Conservation (phyloP, 1,140 invertebrate species). For the Wiebesia pumilae region DNA sequence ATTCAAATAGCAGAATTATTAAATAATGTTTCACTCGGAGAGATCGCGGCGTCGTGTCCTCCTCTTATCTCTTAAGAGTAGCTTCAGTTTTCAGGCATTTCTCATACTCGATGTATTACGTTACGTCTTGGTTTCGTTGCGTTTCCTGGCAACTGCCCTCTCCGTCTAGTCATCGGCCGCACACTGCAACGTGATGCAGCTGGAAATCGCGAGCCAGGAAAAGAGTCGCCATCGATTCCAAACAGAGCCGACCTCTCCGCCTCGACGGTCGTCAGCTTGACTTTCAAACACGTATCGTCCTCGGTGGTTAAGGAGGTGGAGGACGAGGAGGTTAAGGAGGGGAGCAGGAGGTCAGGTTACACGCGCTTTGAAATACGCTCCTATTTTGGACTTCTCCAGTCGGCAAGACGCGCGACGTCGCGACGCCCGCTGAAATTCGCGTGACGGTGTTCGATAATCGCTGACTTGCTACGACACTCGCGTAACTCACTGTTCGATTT, state of each 20-base stretch:
- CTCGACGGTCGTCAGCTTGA: too few relatives aligned
- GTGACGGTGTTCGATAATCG: too few relatives aligned
- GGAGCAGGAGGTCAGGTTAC: neutral
- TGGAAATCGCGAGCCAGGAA: neutral
- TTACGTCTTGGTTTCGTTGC: too few relatives aligned
- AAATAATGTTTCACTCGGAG: too few relatives aligned
- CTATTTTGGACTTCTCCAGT: constrained; percentile 11
- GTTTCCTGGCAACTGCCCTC: neutral
- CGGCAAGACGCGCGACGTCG: neutral
- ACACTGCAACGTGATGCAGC: neutral
- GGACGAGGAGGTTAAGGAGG: neutral
- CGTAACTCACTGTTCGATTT: too few relatives aligned
- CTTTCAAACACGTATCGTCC: neutral
- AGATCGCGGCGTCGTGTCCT: neutral
- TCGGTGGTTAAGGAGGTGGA: neutral
- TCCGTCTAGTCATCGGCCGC: neutral
- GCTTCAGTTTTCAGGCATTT: too few relatives aligned
- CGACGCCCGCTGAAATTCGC: constrained; percentile 35
- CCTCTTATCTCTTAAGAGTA: too few relatives aligned
- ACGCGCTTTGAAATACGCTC: neutral
- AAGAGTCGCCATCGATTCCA: neutral
- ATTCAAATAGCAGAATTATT: too few relatives aligned
- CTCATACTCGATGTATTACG: too few relatives aligned
- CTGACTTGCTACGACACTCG: too few relatives aligned
- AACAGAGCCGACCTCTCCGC: too few relatives aligned